Conservation (phyloP, 2,888 invertebrate genomes). For the Dryococelus australis region DNA sequence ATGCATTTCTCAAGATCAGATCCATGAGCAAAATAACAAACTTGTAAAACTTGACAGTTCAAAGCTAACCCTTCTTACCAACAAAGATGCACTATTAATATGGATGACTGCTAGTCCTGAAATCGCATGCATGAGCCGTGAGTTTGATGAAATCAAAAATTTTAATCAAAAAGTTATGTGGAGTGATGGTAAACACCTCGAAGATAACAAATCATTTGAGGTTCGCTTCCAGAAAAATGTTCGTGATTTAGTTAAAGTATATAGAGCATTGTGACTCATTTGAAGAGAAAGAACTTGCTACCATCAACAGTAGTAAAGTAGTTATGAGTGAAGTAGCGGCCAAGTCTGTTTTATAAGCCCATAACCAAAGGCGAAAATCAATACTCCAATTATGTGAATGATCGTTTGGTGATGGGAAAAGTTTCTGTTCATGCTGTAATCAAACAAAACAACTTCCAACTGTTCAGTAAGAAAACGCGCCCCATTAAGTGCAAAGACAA, state of each 20-base stretch:
- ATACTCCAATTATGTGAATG: not conserved
- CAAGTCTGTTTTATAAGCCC: not conserved
- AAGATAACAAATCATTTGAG: not conserved
- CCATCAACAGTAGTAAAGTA: not conserved
- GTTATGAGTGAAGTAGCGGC: not conserved
- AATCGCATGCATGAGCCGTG: too few species aligned
- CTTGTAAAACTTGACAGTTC: too few species aligned
- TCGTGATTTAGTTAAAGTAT: not conserved
- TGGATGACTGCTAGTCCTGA: too few species aligned
- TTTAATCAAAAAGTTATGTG: too few species aligned
- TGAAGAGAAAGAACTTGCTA: slow-evolving; percentile 17
- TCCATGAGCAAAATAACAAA: too few species aligned
- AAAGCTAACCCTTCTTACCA: too few species aligned
- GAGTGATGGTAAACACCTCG: not conserved
- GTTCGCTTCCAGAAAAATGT: slow-evolving; percentile 18
- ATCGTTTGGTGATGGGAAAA: not conserved
- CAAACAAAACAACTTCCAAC: not conserved
- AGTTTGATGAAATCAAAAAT: too few species aligned
- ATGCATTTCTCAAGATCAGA: too few species aligned
- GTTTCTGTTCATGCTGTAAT: not conserved
- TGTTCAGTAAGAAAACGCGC: not conserved
- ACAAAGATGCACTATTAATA: too few species aligned
- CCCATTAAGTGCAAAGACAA: not conserved
- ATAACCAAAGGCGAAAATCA: not conserved
- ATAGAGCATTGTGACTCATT: not conserved